These are phyloP conservation scores for Ypsolopha scabrella DNA, from an alignment of 2,888 invertebrate species.

Conservation along the genomic window DNA sequence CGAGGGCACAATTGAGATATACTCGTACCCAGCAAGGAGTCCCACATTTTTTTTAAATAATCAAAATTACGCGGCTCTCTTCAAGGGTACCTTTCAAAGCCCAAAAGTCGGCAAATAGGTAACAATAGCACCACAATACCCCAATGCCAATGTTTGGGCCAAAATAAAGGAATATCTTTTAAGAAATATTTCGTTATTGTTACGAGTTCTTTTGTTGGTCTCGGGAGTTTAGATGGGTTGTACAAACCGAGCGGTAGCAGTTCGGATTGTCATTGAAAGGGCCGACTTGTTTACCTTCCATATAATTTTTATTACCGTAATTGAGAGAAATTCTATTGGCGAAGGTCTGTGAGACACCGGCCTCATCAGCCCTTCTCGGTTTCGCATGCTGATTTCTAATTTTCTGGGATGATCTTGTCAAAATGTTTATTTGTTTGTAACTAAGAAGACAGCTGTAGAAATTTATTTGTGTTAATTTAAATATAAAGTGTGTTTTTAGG, in stretches of 20 bases:
- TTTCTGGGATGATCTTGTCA: background rate
- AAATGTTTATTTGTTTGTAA: too few species aligned
- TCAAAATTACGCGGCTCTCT: slow-evolving; percentile 23
- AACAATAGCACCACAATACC: slow-evolving; percentile 56
- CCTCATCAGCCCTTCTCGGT: slow-evolving; percentile 20
- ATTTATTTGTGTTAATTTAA: too few species aligned
- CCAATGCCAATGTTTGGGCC: slow-evolving; percentile 65
- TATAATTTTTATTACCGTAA: slow-evolving; percentile 67
- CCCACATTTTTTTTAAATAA: slow-evolving; percentile 30
- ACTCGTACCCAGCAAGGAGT: slow-evolving; percentile 17
- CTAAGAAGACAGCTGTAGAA: too few species aligned
- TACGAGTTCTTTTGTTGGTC: slow-evolving; percentile 38
- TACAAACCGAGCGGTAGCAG: slow-evolving; percentile 65
- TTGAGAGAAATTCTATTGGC: slow-evolving; percentile 43
- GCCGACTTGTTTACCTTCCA: slow-evolving; percentile 49
- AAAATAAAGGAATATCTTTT: slow-evolving; percentile 56
- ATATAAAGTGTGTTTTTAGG: too few species aligned
- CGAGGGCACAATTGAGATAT: background rate
- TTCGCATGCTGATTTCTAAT: background rate
- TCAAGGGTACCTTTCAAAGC: slow-evolving; percentile 41
- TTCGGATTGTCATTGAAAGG: slow-evolving; percentile 46
- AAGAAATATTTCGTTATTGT: slow-evolving; percentile 46
- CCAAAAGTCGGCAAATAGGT: slow-evolving; percentile 66
- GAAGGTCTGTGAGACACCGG: slow-evolving; percentile 17
- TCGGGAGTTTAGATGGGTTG: slow-evolving; percentile 29